Percentiles rank a stretch among this genome's conserved stretches.
Conservation (phyloP, 2,797 vertebrate species). For the Kryptolebias ocellatus region DNA sequence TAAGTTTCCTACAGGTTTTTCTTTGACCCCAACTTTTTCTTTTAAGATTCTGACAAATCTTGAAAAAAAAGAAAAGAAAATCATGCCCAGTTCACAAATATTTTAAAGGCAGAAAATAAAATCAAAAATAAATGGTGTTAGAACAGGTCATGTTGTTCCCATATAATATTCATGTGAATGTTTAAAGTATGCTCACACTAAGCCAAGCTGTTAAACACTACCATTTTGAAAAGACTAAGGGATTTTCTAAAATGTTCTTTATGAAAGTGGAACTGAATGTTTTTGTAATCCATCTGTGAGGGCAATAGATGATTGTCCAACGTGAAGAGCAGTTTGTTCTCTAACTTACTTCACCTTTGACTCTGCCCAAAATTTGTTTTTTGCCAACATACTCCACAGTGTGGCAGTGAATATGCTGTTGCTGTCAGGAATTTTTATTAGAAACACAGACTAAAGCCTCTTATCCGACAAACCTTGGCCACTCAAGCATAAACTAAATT, state of each 20-base stretch:
- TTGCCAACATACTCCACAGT: neutral
- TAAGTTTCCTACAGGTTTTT: no score
- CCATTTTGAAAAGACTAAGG: no score
- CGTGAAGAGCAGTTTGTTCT: neutral
- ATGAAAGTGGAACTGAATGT: neutral
- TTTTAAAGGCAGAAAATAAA: no score
- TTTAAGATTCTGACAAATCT: no score
- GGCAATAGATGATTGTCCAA: neutral
- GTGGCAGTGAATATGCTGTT: neutral
- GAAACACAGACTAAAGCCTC: neutral
- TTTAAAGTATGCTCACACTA: no score
- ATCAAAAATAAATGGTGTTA: no score
- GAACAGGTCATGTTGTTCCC: no score
- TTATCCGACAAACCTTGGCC: constrained; percentile 2
- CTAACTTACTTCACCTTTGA: neutral
- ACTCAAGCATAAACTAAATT: constrained; percentile 13
- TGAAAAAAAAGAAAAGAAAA: no score
- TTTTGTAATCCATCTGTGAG: neutral
- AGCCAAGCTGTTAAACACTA: no score
- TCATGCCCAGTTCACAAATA: no score
- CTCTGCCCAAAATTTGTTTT: neutral
- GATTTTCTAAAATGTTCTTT: neutral
- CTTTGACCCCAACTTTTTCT: no score
- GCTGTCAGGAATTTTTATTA: neutral
- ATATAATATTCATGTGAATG: no score